Evolutionary conservation across 2,797 vertebrate species (phyloP).

Genomic region (Anguilla marmorata): DNA sequence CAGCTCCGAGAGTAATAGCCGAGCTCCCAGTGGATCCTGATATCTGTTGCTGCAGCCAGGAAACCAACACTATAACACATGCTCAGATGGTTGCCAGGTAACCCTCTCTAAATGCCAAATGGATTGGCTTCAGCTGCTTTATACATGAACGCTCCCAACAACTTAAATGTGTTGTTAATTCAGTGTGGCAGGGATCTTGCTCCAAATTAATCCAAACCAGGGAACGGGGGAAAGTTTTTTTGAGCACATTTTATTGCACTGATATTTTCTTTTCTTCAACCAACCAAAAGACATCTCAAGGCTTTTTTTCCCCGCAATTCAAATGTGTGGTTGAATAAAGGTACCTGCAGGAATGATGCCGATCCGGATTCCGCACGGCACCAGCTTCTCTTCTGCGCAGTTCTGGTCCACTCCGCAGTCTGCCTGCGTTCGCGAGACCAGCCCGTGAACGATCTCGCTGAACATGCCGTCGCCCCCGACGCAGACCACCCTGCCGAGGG

Average conservation of each 20-base stretch:
- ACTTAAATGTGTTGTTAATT: not conserved
- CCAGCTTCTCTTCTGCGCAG: conserved; percentile 71
- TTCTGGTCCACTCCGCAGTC: conserved; percentile 81
- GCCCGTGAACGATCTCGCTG: conserved; percentile 91
- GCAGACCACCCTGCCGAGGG: conserved; percentile 80
- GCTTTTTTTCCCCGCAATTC: not conserved
- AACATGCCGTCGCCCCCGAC: conserved; percentile 97
- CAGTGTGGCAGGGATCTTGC: not conserved
- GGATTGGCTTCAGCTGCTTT: not conserved
- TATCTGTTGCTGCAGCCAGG: not conserved
- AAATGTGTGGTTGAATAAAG: not conserved
- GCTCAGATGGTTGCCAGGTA: not conserved
- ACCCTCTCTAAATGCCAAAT: not conserved
- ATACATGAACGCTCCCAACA: not conserved
- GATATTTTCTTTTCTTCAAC: not conserved
- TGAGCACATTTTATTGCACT: not conserved
- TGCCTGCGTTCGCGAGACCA: conserved; percentile 81
- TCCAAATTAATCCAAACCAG: not conserved
- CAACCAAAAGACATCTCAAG: not conserved
- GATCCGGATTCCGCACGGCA: conserved; percentile 79
- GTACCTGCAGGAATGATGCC: conserved; percentile 94
- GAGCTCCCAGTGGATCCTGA: not conserved
- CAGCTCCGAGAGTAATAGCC: not conserved
- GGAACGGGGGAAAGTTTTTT: no score
- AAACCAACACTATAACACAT: not conserved